These are phyloP conservation scores for Myathropa florea DNA, from an alignment of 2,888 invertebrate genomes.

Conservation along the genomic window DNA sequence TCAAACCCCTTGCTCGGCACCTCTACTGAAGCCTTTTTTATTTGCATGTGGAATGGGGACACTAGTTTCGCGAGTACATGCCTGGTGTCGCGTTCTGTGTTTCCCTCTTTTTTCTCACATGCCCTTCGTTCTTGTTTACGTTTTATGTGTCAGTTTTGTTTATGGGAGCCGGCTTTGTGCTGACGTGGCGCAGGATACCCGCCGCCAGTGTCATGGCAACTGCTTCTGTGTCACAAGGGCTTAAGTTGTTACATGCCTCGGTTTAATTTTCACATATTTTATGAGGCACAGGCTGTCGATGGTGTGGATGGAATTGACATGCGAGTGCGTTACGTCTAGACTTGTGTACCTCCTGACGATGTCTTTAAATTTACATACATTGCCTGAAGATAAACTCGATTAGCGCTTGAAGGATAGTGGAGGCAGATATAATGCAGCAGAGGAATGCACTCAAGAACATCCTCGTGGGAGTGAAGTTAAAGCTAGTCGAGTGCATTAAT, in stretches of 20 bases:
- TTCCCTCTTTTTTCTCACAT: background rate
- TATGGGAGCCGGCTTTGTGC: background rate
- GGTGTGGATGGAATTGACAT: background rate
- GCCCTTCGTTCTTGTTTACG: background rate
- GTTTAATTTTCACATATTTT: background rate
- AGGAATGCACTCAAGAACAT: background rate
- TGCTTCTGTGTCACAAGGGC: background rate
- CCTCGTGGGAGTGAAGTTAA: background rate
- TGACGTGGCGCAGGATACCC: background rate
- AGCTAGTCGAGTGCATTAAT: background rate
- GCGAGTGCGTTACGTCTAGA: background rate
- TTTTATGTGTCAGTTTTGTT: background rate
- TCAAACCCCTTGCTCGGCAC: background rate
- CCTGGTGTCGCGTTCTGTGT: background rate
- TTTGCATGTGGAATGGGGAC: background rate
- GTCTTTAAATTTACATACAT: background rate
- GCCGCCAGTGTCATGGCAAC: background rate
- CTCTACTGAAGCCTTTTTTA: background rate
- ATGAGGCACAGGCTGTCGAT: background rate
- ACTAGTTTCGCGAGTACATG: background rate
- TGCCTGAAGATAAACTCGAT: background rate
- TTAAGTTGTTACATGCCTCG: background rate
- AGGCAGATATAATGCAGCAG: background rate
- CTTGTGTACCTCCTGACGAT: background rate
- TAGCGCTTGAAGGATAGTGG: background rate